Percentiles rank a stretch among this genome's conserved stretches.
These are phyloP conservation scores for Prionace glauca DNA, from an alignment of 2,797 vertebrate genomes.

Conservation along the genomic window DNA sequence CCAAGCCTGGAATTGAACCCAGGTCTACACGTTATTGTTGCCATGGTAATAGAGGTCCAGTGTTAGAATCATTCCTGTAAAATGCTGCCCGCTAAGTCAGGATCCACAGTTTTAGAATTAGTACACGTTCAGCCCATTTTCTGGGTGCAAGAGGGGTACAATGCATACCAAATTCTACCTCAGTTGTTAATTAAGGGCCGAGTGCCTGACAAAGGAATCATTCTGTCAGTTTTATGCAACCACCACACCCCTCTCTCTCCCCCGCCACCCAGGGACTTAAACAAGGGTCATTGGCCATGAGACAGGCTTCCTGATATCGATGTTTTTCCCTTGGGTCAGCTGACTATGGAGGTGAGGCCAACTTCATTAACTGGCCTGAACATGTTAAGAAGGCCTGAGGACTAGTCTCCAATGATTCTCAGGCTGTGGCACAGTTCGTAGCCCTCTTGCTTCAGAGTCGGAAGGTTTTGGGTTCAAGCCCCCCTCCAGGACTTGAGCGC, in stretches of 20 bases:
- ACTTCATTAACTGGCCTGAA: neutral
- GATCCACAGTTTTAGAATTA: neutral
- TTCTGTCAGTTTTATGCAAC: neutral
- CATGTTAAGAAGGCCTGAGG: neutral
- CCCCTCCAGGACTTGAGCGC: too few species aligned
- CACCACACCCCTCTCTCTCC: neutral
- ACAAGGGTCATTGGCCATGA: neutral
- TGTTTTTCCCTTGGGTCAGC: neutral
- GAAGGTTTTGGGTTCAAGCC: too few species aligned
- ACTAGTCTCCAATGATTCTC: neutral
- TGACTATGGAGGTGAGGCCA: neutral
- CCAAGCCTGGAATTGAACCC: too few species aligned
- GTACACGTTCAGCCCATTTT: neutral
- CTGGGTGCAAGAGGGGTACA: neutral
- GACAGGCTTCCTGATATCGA: neutral
- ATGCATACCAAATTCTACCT: neutral
- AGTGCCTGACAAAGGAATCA: neutral
- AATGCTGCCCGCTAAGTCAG: neutral
- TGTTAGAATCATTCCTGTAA: too few species aligned
- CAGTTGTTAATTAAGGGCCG: neutral
- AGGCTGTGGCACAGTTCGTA: neutral
- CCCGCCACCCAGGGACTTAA: neutral
- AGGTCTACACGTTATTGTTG: too few species aligned
- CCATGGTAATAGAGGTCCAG: too few species aligned
- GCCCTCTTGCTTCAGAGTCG: too few species aligned